Conservation (phyloP, 2,113 vertebrate species). For the Prionailurus bengalensis region DNA sequence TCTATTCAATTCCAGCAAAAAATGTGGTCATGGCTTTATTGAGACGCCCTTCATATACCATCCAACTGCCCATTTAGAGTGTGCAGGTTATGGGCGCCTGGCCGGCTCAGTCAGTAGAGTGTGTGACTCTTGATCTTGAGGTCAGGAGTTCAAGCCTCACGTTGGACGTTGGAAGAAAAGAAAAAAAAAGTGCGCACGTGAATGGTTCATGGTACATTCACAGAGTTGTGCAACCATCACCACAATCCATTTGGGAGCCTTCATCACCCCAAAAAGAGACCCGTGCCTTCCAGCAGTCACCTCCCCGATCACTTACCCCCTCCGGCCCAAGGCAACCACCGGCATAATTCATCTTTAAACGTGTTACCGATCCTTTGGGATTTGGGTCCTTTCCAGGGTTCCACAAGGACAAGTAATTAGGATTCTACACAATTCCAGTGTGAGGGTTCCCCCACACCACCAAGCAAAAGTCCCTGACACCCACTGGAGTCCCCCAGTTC, state of each 20-base stretch:
- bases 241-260: not conserved
- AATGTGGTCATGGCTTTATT: not conserved
- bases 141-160: not conserved
- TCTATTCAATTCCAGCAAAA: not conserved
- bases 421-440: not conserved
- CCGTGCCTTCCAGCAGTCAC: not conserved
- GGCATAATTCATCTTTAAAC: not conserved
- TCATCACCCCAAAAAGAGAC: not conserved
- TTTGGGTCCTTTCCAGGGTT: not conserved
- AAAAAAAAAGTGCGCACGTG: not conserved
- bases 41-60: not conserved
- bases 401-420: accelerated
- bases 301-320: not conserved
- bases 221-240: not conserved
- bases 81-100: not conserved
- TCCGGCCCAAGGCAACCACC: not conserved
- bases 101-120: not conserved
- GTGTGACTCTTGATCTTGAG: not conserved
- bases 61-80: not conserved
- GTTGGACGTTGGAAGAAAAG: not conserved
- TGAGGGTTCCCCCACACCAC: not conserved
- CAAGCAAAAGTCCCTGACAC: not conserved
- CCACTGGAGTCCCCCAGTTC: not conserved
- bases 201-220: not conserved
- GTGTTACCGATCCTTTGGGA: not conserved